Base-by-base conservation (phyloP, 2,888 invertebrate genomes). In the Mesochorus sp. region DNA sequence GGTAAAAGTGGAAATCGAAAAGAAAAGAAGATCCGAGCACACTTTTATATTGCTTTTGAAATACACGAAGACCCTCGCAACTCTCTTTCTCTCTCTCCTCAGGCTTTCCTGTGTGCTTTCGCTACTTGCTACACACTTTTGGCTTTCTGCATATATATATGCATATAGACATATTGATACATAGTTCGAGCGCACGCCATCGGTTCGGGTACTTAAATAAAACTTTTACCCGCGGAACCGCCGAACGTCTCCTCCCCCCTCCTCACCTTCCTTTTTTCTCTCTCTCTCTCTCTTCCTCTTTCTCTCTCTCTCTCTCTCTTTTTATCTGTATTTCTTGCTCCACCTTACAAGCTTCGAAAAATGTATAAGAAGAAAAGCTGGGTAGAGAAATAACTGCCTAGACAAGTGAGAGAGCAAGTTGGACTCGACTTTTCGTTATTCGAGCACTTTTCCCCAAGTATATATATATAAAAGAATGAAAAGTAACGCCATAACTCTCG, bases 1-100 rank as follows among this genome's bases (percentile, higher is more conserved):
- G 62, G 61, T 64, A 57, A 62, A 62, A 75, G 76, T 71, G 51
- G 61, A 62, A 72, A 72, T 47, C 57, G 34, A 39, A 77, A 62
- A 79, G 57, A 75, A 75, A 70, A 73, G 61, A 78, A 68, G 68
- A 76, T 73, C 76, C 55, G 34, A 53, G 49, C 64, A 73, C 77
- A 80, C 76, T 81, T 81, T 80, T 80, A 81, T 81, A 81, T 81
- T 81, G 81, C 74, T 80, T 81, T 81, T 31, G 68, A 66, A 72
- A 77, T 79, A 80, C 76, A 76, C 62, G 64, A 64, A 37, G 21
- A 24, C 62, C 26, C 66, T 55, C 66, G 17, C 67, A 39, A 39
- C 47, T 19, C 31, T 44, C n/a, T 6, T 14, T 14, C 6, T 17
- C 28, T 59, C 21, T 12, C 28, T 3, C 39, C 1, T 44, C 66